Evolutionary conservation across 2,113 vertebrate genomes (phyloP).

Genomic region (Callospermophilus lateralis): DNA sequence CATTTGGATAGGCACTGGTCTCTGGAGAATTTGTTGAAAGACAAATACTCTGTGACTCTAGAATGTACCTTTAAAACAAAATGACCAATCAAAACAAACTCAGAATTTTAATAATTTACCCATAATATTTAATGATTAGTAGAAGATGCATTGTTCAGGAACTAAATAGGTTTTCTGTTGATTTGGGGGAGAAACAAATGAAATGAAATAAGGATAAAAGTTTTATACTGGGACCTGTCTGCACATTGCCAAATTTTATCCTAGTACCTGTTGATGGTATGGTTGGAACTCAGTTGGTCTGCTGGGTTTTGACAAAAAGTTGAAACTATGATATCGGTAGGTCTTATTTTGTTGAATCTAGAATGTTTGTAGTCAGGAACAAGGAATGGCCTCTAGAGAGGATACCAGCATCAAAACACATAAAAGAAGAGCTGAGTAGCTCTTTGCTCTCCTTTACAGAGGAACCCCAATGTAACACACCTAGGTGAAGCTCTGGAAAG

Average conservation of each 20-base stretch:
- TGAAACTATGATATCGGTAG: background rate
- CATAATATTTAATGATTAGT: background rate
- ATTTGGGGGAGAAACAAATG: background rate
- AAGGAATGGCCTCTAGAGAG: background rate
- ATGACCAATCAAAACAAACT: constrained; percentile 27
- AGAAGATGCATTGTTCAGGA: background rate
- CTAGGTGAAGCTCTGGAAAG: constrained; percentile 4
- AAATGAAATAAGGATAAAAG: background rate
- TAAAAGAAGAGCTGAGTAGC: background rate
- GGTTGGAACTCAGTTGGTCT: background rate
- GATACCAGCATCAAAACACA: background rate
- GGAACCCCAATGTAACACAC: background rate
- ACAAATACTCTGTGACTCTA: background rate
- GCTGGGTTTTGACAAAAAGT: constrained; percentile 31
- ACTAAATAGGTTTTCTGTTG: background rate
- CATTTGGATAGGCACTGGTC: background rate
- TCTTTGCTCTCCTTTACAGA: background rate
- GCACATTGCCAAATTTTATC: background rate
- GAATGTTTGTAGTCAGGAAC: background rate
- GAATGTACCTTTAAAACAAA: background rate
- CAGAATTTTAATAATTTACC: constrained; percentile 1
- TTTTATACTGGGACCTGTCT: background rate
- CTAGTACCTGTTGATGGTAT: background rate
- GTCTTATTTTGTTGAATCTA: constrained; percentile 1
- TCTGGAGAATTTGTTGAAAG: background rate